Base-by-base conservation (phyloP, 1,140 invertebrate species). In the Prorops nasuta region DNA sequence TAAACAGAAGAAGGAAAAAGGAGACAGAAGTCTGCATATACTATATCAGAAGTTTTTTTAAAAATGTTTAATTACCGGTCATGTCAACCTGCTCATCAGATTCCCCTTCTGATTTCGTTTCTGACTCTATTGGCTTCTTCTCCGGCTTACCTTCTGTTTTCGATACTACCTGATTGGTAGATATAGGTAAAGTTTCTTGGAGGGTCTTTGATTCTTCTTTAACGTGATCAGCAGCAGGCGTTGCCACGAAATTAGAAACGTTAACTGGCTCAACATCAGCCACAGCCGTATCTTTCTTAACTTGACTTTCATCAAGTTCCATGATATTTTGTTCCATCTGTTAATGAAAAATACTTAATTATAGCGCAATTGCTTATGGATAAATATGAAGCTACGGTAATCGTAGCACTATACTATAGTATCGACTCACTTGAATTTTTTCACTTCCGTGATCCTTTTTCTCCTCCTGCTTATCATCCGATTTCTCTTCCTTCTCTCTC, bases 51-150 rank as follows among this genome's bases (percentile, higher is more conserved):
- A n/a, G n/a, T n/a, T n/a, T n/a, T 22, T 15, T 32, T 15, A 17
- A 10, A n/a, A 20, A 36, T 38, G 10, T 16, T 20, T 17, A 34
- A 50, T 46, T 51, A 77, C 74, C 72, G 20, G 70, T 73, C 77
- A 79, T 78, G 28, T 79, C 75, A 40, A 70, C 56, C 32, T 63
- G 64, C 39, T 77, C 74, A 7, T 76, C 71, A 2, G 49, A 19
- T 15, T 72, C 71, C 10, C 28, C 54, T 20, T 71, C 71, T 0
- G 49, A 41, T 42, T 71, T 70, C 0, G 37, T 31, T 42, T 73
- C 69, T 24, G n/a, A 24, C 16, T 58, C 54, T n/a, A 54, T 54
- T 12, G 45, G 18, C 55, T 70, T 69, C 45, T 72, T 73, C 8
- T 64, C 62, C 3, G 14, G 55, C 56, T 8, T 68, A 65, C 3